Evolutionary conservation across 2,797 vertebrate species (phyloP).

Genomic region (Philypnodon macrostomus): DNA sequence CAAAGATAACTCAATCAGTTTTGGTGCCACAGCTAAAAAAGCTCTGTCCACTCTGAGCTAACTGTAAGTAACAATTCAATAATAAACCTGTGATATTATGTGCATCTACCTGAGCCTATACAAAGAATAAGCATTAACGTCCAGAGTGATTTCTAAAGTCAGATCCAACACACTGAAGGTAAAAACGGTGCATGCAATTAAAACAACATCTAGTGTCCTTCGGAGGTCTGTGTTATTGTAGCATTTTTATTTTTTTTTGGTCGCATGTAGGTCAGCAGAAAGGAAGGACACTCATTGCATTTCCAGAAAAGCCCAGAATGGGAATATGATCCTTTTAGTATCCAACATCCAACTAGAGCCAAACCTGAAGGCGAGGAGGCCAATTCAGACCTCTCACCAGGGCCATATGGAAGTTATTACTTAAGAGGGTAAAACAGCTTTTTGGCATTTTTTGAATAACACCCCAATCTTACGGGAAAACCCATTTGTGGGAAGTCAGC

Average conservation of each 20-base stretch:
- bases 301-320: conserved; percentile 60
- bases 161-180: conserved; percentile 31
- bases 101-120: too few species aligned
- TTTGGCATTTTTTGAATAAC: conserved; percentile 56
- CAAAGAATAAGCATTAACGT: too few species aligned
- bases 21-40: too few species aligned
- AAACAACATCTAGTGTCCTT: conserved; percentile 46
- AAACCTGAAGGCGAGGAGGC: conserved; percentile 54
- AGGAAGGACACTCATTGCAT: conserved; percentile 59
- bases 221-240: conserved; percentile 52
- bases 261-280: conserved; percentile 65
- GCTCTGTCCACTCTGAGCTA: too few species aligned
- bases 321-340: conserved; percentile 58
- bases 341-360: conserved; percentile 56
- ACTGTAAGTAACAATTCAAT: too few species aligned
- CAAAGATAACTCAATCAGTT: too few species aligned
- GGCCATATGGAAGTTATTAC: conserved; percentile 74
- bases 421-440: conserved; percentile 48
- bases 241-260: conserved; percentile 30
- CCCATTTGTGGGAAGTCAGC: conserved; percentile 36
- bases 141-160: conserved; percentile 13
- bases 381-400: conserved; percentile 52
- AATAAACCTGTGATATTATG: too few species aligned
- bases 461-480: conserved; percentile 43
- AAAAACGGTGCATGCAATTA: conserved; percentile 57